Conservation (phyloP, 2,888 invertebrate species). For the Tholera decimalis region DNA sequence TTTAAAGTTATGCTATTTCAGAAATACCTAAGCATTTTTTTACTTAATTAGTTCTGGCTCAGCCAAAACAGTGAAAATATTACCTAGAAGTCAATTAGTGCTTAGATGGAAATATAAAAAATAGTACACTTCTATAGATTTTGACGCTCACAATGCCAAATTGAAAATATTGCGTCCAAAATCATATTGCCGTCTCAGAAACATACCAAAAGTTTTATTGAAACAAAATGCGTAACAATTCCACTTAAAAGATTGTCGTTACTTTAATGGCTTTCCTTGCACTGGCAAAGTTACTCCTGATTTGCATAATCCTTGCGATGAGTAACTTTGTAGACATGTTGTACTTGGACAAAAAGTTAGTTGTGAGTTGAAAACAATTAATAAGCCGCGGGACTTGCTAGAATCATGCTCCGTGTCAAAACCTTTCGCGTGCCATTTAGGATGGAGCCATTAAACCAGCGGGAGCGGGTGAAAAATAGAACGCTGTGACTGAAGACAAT, state of each 20-base stretch:
- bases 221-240: neutral
- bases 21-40: too few relatives aligned
- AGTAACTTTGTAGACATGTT: conserved; percentile 40
- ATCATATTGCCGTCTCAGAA: neutral
- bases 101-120: too few relatives aligned
- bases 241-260: neutral
- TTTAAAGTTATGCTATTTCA: too few relatives aligned
- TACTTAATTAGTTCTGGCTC: too few relatives aligned
- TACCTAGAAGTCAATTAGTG: too few relatives aligned
- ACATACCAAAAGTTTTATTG: neutral
- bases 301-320: conserved; percentile 44
- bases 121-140: too few relatives aligned
- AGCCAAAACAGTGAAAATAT: too few relatives aligned
- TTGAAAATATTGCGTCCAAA: neutral
- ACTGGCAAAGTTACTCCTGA: conserved; percentile 32
- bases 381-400: conserved; percentile 52
- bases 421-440: conserved; percentile 55
- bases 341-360: conserved; percentile 54
- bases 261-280: conserved; percentile 18
- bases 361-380: conserved; percentile 61
- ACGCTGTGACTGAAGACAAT: neutral
- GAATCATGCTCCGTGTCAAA: conserved; percentile 46
- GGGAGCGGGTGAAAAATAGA: neutral
- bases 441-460: conserved; percentile 26
- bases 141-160: neutral